Conservation (phyloP, 2,113 vertebrate species). For the Melanotaenia duboulayi region DNA sequence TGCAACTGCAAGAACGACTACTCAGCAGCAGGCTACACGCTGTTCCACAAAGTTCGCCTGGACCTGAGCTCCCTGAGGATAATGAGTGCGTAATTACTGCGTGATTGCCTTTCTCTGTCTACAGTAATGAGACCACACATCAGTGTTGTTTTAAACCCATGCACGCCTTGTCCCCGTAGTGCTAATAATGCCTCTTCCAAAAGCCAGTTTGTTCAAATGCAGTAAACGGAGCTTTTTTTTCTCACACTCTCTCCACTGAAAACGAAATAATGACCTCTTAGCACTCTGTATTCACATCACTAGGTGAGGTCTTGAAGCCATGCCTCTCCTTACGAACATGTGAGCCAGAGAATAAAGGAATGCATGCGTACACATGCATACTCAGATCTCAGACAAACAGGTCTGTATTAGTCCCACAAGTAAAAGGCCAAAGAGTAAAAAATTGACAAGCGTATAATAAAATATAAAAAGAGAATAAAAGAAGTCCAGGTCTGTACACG, state of each 20-base stretch:
- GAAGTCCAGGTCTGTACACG: too few species aligned
- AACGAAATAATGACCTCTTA: slow-evolving; percentile 49
- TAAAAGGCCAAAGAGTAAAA: too few species aligned
- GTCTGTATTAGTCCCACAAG: too few species aligned
- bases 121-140: slow-evolving; percentile 65
- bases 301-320: slow-evolving; percentile 13
- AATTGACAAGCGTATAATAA: too few species aligned
- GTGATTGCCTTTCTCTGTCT: slow-evolving; percentile 35
- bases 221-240: slow-evolving; percentile 14
- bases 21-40: slow-evolving; percentile 89
- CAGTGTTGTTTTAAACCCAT: slow-evolving; percentile 53
- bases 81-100: slow-evolving; percentile 85
- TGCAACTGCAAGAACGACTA: slow-evolving; percentile 92
- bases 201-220: neutral
- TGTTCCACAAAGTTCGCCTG: slow-evolving; percentile 92
- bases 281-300: slow-evolving; percentile 19
- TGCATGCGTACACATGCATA: slow-evolving; percentile 16
- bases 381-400: neutral
- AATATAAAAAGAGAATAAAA: too few species aligned
- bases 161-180: neutral
- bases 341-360: slow-evolving; percentile 32
- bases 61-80: slow-evolving; percentile 91
- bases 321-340: slow-evolving; percentile 29
- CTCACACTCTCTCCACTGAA: slow-evolving; percentile 11
- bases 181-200: slow-evolving; percentile 4